Base-by-base conservation (phyloP, 2,113 vertebrate species). In the Megalops atlanticus region DNA sequence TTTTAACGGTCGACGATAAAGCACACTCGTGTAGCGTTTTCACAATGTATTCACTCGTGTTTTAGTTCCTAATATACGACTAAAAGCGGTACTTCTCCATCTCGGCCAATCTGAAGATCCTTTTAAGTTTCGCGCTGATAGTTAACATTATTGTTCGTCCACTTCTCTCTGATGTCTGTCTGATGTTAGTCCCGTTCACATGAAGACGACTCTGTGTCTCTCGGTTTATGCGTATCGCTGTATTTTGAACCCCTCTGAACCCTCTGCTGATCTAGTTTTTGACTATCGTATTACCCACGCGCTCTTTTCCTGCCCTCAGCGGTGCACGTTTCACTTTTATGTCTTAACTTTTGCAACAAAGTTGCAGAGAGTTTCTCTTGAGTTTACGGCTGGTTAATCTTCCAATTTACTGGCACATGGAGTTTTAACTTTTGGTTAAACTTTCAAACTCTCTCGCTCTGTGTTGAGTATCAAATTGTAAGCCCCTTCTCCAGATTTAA, bases 151-250 rank as follows among this genome's bases (percentile, higher is more conserved):
- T 64, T 78, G 49, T 35, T 58, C 43, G 43, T 69, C 36, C 77
- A 16, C 38, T 54, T 39, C 18, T n/a, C 64, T 69, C 39, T 69
- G 49, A 70, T 16, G 39, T 27, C 31, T 70, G 64, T 79, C 77
- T 58, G 70, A 40, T 70, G 58, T 33, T 70, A 78, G n/a, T 54
- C 36, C 76, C 76, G 47, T 38, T 78, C 35, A 78, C 27, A 54
- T 39, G 31, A 76, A 7, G 24, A 40, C 18, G 14, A 45, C 41
- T 76, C 11, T 31, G 31, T 58, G 47, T 39, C 45, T 58, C 76
- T 77, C 76, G n/a, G 18, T 15, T 38, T 12, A 16, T 54, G 47
- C 38, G 49, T 38, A 45, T 54, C 47, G 16, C 33, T 35, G 36
- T 77, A 16, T 54, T 33, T 58, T 75, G 40, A 49, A 76, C 43